phyloP scores from a whole-genome alignment of 2,888 invertebrate genomes.

The Thalpophila matura region DNA sequence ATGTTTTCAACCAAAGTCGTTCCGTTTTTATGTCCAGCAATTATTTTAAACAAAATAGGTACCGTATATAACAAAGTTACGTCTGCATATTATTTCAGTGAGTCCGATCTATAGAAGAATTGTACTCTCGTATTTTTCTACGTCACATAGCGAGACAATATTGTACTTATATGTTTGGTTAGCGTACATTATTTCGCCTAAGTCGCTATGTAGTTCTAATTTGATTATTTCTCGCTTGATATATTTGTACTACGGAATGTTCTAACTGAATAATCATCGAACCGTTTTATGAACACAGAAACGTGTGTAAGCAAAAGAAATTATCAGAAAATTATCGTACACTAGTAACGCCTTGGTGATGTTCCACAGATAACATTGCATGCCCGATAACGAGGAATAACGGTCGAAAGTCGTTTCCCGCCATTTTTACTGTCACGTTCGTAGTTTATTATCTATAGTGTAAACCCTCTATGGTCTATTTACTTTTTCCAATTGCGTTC shows the following conservation, averaged over 20 bases:
- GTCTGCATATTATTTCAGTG: conserved; percentile 37
- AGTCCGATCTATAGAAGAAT: conserved; percentile 34
- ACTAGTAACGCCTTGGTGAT: conserved; percentile 74
- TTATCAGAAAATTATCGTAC: conserved; percentile 74
- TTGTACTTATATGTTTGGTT: conserved; percentile 33
- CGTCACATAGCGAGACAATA: conserved; percentile 39
- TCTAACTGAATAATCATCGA: conserved; percentile 46
- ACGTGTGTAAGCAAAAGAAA: conserved; percentile 67
- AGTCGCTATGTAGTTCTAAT: conserved; percentile 25
- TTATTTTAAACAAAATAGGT: conserved; percentile 52
- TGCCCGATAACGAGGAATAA: conserved; percentile 80
- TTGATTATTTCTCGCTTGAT: conserved; percentile 35
- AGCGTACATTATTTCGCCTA: conserved; percentile 38
- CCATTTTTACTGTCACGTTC: conserved; percentile 79
- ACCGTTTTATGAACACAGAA: conserved; percentile 55
- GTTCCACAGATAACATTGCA: conserved; percentile 76
- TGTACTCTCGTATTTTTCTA: conserved; percentile 45
- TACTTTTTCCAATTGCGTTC: conserved; percentile 76
- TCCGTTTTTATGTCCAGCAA: conserved; percentile 40
- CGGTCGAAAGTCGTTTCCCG: conserved; percentile 79
- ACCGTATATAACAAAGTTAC: conserved; percentile 37
- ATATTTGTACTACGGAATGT: conserved; percentile 35
- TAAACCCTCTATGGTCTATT: conserved; percentile 76
- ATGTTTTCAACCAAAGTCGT: conserved; percentile 32
- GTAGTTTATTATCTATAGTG: conserved; percentile 73